These are phyloP conservation scores for Dermolepida albohirtum DNA, from an alignment of 2,888 invertebrate genomes.

Conservation along the genomic window DNA sequence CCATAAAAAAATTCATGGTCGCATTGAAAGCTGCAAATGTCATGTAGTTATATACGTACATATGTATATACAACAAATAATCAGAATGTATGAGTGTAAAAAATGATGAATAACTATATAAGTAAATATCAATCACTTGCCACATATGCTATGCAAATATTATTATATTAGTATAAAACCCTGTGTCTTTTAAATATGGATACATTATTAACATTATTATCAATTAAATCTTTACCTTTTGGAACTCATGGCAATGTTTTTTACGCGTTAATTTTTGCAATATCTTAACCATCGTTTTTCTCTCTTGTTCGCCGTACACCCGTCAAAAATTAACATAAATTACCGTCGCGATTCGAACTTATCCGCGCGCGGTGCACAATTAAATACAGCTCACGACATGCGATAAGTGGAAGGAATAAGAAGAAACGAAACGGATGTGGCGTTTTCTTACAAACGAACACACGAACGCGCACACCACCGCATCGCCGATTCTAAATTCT, in stretches of 20 bases:
- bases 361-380: neutral
- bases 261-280: constrained; percentile 22
- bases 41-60: too few species aligned
- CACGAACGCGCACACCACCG: neutral
- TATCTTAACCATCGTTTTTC: constrained; percentile 18
- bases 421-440: constrained; percentile 14
- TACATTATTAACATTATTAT: too few species aligned
- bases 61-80: too few species aligned
- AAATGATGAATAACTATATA: too few species aligned
- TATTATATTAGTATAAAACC: too few species aligned
- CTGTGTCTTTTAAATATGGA: too few species aligned
- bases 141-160: neutral
- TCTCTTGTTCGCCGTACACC: too few species aligned
- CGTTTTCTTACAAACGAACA: neutral
- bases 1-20: too few species aligned
- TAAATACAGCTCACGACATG: neutral
- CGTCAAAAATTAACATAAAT: too few species aligned
- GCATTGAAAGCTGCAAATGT: too few species aligned
- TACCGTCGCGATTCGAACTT: neutral
- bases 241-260: constrained; percentile 7
- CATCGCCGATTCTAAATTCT: constrained; percentile 11
- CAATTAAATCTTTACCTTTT: constrained; percentile 4
- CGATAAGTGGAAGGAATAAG: neutral
- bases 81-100: too few species aligned
- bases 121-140: too few species aligned